Percentiles rank a stretch among this genome's conserved stretches.
These are phyloP conservation scores for Nasalis larvatus DNA, from an alignment of 2,113 vertebrate genomes.

Conservation along the genomic window DNA sequence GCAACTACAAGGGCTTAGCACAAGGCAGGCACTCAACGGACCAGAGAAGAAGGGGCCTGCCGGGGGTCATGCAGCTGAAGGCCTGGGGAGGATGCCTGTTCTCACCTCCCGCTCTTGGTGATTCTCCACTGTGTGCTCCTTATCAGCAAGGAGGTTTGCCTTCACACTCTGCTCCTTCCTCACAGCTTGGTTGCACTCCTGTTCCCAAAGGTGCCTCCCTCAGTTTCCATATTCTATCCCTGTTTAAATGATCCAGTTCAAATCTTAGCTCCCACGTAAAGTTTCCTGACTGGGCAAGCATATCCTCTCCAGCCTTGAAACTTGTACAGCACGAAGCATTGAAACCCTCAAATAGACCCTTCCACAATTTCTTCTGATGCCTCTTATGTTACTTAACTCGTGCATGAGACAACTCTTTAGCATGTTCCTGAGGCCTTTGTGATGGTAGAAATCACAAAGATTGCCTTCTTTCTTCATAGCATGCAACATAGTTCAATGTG, in stretches of 20 bases:
- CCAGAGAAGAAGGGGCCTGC: not conserved
- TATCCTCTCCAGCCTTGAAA: not conserved
- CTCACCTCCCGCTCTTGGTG: not conserved
- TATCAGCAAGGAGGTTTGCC: not conserved
- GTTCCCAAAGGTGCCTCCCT: not conserved
- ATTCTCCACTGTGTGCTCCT: not conserved
- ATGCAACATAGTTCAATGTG: fast-evolving
- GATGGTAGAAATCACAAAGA: not conserved
- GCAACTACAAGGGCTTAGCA: not conserved
- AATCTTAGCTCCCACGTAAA: not conserved
- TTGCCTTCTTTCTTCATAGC: not conserved
- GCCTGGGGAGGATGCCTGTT: fast-evolving
- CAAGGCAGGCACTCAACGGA: fast-evolving
- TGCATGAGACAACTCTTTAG: not conserved
- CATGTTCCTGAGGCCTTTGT: not conserved
- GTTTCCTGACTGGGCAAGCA: not conserved
- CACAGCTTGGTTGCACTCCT: fast-evolving
- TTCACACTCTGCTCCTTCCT: not conserved
- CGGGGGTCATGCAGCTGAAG: fast-evolving
- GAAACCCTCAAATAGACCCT: fast-evolving
- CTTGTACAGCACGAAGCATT: fast-evolving
- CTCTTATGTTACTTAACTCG: not conserved
- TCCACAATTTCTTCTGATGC: not conserved
- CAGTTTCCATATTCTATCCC: not conserved
- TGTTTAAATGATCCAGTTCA: not conserved